phyloP scores from a whole-genome alignment of 2,888 invertebrate genomes.

The Cephus pygmeus region DNA sequence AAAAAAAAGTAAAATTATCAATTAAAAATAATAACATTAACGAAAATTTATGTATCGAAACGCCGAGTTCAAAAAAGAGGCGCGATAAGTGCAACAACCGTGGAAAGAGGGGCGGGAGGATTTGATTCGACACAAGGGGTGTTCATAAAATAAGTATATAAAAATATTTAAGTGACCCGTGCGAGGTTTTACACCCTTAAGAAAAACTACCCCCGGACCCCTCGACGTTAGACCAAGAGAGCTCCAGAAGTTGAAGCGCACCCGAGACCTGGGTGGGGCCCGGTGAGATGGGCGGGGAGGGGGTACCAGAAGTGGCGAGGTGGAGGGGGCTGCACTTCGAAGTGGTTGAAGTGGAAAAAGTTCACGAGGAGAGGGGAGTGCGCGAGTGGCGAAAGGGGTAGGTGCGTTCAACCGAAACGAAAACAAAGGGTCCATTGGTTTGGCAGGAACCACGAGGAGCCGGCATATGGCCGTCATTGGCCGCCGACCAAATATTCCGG shows the following conservation, averaged over 20 bases:
- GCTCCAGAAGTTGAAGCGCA: neutral
- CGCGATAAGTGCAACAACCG: neutral
- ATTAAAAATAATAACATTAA: neutral
- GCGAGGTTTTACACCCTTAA: conserved; percentile 3
- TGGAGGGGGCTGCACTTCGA: neutral
- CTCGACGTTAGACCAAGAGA: neutral
- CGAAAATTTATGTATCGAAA: neutral
- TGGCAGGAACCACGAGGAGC: conserved; percentile 27
- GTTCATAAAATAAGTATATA: conserved; percentile 19
- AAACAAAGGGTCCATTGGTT: conserved; percentile 55
- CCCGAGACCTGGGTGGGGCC: neutral
- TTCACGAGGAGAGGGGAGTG: neutral
- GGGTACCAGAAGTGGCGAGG: neutral
- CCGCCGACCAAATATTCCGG: conserved; percentile 47
- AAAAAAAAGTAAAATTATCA: neutral
- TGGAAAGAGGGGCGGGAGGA: neutral
- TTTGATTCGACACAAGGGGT: neutral
- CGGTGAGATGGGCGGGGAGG: neutral
- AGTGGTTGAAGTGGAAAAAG: conserved; percentile 12
- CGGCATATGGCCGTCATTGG: conserved; percentile 53
- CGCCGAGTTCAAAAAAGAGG: neutral
- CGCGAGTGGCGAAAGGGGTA: conserved; percentile 15
- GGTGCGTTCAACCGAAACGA: conserved; percentile 49
- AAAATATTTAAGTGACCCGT: conserved; percentile 39
- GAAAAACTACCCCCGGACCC: neutral